A percentile compares a stretch with the other conserved stretches of the same genome.
Evolutionary conservation across 2,797 vertebrate genomes (phyloP).

Genomic region (Manis pentadactyla): DNA sequence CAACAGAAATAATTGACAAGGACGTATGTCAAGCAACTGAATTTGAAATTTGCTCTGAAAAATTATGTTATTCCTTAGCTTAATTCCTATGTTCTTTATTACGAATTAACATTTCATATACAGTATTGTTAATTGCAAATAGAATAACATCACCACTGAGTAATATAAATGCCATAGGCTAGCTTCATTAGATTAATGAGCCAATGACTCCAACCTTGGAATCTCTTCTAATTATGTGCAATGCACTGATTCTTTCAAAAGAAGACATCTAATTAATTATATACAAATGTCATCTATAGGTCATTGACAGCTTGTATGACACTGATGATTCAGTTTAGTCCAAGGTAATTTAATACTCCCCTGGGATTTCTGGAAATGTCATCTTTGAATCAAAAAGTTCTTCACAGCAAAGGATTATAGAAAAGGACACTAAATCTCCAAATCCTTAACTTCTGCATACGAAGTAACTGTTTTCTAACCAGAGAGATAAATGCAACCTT

Average conservation of each 20-base stretch:
- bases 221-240: conserved; percentile 87
- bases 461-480: conserved; percentile 66
- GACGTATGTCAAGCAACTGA: neutral
- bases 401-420: conserved; percentile 77
- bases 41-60: conserved; percentile 62
- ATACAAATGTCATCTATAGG: conserved; percentile 90
- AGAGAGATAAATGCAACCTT: conserved; percentile 74
- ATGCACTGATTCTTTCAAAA: conserved; percentile 84
- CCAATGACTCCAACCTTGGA: conserved; percentile 83
- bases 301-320: conserved; percentile 86
- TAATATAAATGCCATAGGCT: conserved; percentile 84
- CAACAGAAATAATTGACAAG: neutral
- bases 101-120: conserved; percentile 69
- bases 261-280: conserved; percentile 88
- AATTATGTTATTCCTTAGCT: neutral
- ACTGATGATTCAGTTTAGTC: conserved; percentile 81
- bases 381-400: conserved; percentile 83
- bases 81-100: conserved; percentile 37
- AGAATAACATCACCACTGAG: conserved; percentile 79
- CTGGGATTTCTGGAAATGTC: conserved; percentile 86
- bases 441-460: conserved; percentile 63
- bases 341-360: conserved; percentile 84
- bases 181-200: conserved; percentile 87
- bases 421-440: conserved; percentile 55
- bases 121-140: conserved; percentile 80